Percentiles rank a stretch among this genome's conserved stretches.
phyloP scores from a whole-genome alignment of 2,888 invertebrate genomes.

The Idaea biselata region DNA sequence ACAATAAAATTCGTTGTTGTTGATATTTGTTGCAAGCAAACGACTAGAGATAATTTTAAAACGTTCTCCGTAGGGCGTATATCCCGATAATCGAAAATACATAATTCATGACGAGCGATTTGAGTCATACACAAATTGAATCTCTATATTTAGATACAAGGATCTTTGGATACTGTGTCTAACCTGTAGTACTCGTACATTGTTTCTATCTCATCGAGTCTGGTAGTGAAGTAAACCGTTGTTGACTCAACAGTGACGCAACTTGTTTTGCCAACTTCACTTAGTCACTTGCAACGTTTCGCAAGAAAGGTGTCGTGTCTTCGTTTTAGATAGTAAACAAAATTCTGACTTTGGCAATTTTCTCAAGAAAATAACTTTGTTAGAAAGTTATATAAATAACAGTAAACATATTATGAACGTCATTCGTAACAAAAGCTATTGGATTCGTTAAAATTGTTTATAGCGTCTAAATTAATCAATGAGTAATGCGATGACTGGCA shows the following conservation, averaged over 20 bases:
- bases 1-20: not conserved
- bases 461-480: not conserved
- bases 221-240: slow-evolving; percentile 14
- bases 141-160: not conserved
- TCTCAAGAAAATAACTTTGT: slow-evolving; percentile 15
- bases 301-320: slow-evolving; percentile 66
- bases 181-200: not conserved
- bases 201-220: not conserved
- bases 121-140: slow-evolving; percentile 11
- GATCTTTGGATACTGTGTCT: not conserved
- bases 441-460: slow-evolving; percentile 9
- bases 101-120: not conserved
- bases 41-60: not conserved
- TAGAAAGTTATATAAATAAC: slow-evolving; percentile 10
- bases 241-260: slow-evolving; percentile 51
- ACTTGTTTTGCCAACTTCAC: slow-evolving; percentile 68
- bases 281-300: slow-evolving; percentile 66
- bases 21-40: not conserved
- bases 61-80: not conserved
- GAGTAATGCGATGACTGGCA: not conserved
- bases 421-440: not conserved
- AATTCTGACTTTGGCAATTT: slow-evolving; percentile 28
- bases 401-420: slow-evolving; percentile 7
- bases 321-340: slow-evolving; percentile 65
- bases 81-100: not conserved